Evolutionary conservation across 2,888 invertebrate genomes (phyloP).

Genomic region (Sipunculus nudus): DNA sequence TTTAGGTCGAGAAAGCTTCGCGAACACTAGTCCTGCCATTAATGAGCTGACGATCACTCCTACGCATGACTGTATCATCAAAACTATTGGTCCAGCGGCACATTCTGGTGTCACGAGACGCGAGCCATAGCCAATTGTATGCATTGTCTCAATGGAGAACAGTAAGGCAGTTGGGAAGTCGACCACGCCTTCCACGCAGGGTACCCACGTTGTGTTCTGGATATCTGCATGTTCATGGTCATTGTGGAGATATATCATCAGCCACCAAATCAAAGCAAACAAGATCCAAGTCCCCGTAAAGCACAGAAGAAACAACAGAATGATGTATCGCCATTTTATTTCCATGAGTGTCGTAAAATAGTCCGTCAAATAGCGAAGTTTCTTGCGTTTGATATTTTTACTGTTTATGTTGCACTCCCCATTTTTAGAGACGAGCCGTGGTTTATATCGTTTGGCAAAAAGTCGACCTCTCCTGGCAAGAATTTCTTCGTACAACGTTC

Average conservation of each 20-base stretch:
- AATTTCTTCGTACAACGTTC: too few relatives aligned
- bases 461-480: too few relatives aligned
- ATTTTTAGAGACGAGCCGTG: background rate
- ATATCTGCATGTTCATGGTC: background rate
- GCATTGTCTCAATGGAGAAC: conserved; percentile 44
- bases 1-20: conserved; percentile 88
- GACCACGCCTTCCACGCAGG: conserved; percentile 37
- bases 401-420: too few relatives aligned
- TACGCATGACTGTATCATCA: conserved; percentile 89
- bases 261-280: background rate
- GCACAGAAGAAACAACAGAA: background rate
- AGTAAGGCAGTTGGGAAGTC: conserved; percentile 38
- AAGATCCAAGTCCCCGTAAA: background rate
- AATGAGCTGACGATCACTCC: conserved; percentile 82
- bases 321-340: background rate
- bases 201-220: background rate
- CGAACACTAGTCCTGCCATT: conserved; percentile 82
- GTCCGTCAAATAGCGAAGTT: too few relatives aligned
- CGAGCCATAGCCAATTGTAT: conserved; percentile 44
- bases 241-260: background rate
- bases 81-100: conserved; percentile 78
- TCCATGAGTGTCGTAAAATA: too few relatives aligned
- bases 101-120: conserved; percentile 33
- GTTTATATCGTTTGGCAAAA: too few relatives aligned
- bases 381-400: too few relatives aligned